A percentile compares a stretch with the other conserved stretches of the same genome.
phyloP scores from a whole-genome alignment of 2,888 invertebrate genomes.

The Taphrorychus bicolor region DNA sequence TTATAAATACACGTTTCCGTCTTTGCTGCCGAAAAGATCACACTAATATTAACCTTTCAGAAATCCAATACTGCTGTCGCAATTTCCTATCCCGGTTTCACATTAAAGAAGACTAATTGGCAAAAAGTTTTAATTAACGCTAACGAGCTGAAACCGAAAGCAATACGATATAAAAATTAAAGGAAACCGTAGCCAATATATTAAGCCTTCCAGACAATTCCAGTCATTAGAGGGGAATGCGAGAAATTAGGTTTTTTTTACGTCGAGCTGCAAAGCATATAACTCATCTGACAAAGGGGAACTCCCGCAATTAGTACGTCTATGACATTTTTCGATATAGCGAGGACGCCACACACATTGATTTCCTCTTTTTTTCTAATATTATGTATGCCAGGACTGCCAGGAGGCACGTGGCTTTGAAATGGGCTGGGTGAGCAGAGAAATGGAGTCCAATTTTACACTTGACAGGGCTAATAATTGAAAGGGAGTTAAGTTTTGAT shows the following conservation, averaged over 20 bases:
- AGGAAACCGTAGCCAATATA: constrained; percentile 31
- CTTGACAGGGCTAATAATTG: constrained; percentile 28
- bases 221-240: constrained; percentile 52
- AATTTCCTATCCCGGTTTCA: not conserved
- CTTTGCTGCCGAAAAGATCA: too few relatives aligned
- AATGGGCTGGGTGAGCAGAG: not conserved
- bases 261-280: constrained; percentile 44
- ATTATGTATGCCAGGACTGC: too few relatives aligned
- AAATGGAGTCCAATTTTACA: constrained; percentile 27
- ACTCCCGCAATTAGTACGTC: constrained; percentile 57
- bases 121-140: constrained; percentile 11
- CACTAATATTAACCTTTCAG: too few relatives aligned
- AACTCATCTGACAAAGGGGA: constrained; percentile 51
- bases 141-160: constrained; percentile 15
- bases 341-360: constrained; percentile 55
- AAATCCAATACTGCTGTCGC: not conserved
- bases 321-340: constrained; percentile 51
- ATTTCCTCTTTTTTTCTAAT: constrained; percentile 41
- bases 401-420: not conserved
- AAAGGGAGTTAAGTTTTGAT: constrained; percentile 12
- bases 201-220: constrained; percentile 41
- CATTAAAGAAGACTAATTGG: constrained; percentile 11
- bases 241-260: constrained; percentile 53
- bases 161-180: constrained; percentile 28
- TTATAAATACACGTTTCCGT: too few relatives aligned